These are phyloP conservation scores for Miltochrista miniata DNA, from an alignment of 2,888 invertebrate genomes.

Conservation along the genomic window DNA sequence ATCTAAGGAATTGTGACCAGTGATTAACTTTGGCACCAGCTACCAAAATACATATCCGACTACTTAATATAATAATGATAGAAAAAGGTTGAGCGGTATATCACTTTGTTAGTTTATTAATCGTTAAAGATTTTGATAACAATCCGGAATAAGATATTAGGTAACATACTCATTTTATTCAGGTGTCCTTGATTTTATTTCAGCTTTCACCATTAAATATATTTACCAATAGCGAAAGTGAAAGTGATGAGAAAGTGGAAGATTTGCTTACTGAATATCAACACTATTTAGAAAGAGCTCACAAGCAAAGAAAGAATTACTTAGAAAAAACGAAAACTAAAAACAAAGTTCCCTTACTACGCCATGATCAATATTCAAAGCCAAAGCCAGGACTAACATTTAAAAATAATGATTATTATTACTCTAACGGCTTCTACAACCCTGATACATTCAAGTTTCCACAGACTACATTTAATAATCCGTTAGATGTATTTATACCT, in stretches of 20 bases:
- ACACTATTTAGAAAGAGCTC: slow-evolving; percentile 69
- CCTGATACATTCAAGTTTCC: slow-evolving; percentile 39
- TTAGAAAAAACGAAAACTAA: slow-evolving; percentile 62
- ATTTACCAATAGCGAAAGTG: slow-evolving; percentile 55
- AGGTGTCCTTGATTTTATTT: slow-evolving; percentile 30
- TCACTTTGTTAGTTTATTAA: no score
- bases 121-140: no score
- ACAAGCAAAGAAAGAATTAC: slow-evolving; percentile 62
- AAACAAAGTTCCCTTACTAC: slow-evolving; percentile 66
- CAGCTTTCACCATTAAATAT: slow-evolving; percentile 57
- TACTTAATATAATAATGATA: no score
- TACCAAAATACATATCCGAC: no score
- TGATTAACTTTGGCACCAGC: no score
- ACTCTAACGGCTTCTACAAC: slow-evolving; percentile 44
- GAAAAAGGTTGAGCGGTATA: no score
- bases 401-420: slow-evolving; percentile 48
- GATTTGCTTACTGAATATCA: slow-evolving; percentile 71
- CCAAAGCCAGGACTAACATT: slow-evolving; percentile 37
- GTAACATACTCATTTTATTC: no score
- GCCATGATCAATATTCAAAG: slow-evolving; percentile 61
- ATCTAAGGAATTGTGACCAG: no score
- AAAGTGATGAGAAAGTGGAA: slow-evolving; percentile 68
- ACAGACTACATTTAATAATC: slow-evolving; percentile 41
- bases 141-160: no score
- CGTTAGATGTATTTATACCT: slow-evolving; percentile 60